phyloP scores from a whole-genome alignment of 1,140 invertebrate genomes.

The Archegozetes longisetosus region DNA sequence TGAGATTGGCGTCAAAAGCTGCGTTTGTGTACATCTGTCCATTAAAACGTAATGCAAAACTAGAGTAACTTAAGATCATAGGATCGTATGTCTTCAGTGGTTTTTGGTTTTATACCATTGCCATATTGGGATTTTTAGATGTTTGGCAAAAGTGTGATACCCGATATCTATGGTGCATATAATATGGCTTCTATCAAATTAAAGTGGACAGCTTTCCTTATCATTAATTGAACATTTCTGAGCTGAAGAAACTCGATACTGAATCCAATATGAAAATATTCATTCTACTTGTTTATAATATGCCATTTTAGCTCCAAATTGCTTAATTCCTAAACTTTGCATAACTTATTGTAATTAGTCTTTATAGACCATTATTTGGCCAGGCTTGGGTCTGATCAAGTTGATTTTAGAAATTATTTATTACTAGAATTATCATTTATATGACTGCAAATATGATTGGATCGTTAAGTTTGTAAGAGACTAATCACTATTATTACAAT shows the following conservation, averaged over 20 bases:
- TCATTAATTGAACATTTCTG: not conserved
- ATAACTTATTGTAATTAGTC: too few species aligned
- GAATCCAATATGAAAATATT: not conserved
- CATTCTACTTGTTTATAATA: too few species aligned
- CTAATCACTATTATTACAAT: too few species aligned
- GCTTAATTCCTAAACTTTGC: too few species aligned
- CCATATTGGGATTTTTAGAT: not conserved
- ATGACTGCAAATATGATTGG: too few species aligned
- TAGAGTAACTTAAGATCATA: not conserved
- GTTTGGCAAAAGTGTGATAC: not conserved
- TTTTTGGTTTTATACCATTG: not conserved
- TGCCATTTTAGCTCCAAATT: too few species aligned
- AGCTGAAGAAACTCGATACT: not conserved
- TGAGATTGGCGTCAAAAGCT: not conserved
- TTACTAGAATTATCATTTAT: too few species aligned
- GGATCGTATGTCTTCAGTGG: not conserved
- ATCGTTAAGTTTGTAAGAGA: too few species aligned
- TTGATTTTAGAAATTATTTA: too few species aligned
- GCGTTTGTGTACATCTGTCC: not conserved
- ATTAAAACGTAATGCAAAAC: not conserved
- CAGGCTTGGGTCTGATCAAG: too few species aligned
- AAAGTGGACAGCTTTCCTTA: not conserved
- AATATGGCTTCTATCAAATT: not conserved
- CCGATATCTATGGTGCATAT: not conserved
- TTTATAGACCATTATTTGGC: too few species aligned